Conservation (phyloP, 2,113 vertebrate species). For the Gopherus evgoodei region DNA sequence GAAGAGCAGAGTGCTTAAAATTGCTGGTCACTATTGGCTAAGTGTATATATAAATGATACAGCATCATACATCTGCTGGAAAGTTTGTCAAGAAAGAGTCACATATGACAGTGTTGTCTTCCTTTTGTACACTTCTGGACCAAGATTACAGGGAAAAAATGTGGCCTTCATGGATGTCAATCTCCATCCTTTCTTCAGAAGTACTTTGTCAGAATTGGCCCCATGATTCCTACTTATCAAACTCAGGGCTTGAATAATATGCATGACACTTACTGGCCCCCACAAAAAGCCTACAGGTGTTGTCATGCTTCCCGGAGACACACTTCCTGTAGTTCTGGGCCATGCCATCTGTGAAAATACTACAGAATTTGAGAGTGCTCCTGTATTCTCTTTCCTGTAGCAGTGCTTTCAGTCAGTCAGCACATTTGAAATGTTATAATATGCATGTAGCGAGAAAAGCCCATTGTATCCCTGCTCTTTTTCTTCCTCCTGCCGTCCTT, state of each 20-base stretch:
- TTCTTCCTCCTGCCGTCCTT: neutral
- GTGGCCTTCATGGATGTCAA: neutral
- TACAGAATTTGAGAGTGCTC: neutral
- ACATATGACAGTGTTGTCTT: neutral
- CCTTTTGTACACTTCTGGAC: neutral
- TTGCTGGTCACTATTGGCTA: neutral
- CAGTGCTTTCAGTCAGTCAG: neutral
- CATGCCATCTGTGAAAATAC: neutral
- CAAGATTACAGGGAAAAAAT: neutral
- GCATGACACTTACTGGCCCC: neutral
- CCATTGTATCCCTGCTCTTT: no score
- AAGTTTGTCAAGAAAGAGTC: neutral
- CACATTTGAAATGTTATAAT: neutral
- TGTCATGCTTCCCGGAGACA: rapidly evolving
- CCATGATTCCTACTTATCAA: neutral
- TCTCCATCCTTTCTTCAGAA: neutral
- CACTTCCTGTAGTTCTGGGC: no score
- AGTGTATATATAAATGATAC: neutral
- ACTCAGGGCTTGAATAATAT: neutral
- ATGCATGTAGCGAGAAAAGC: rapidly evolving
- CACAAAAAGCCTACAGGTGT: neutral
- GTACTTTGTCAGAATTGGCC: neutral
- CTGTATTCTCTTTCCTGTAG: neutral
- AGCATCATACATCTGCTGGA: neutral
- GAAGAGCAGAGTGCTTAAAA: neutral